Percentiles rank a stretch among this genome's conserved stretches.
phyloP scores from a whole-genome alignment of 2,888 invertebrate species.

The Archaeoteleia sp. region DNA sequence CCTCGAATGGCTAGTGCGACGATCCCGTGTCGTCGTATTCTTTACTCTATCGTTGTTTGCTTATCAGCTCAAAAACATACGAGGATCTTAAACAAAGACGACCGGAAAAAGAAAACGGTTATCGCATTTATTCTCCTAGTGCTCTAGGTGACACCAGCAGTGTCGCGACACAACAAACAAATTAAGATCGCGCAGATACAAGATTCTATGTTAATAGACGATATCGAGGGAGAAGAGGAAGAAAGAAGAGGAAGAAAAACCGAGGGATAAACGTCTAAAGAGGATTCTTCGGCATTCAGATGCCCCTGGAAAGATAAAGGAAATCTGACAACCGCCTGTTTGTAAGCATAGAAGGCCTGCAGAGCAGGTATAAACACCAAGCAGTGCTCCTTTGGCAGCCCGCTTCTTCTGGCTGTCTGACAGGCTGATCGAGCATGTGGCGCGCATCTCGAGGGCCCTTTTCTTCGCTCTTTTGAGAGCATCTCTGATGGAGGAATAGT shows the following conservation, averaged over 20 bases:
- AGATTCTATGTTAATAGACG: slow-evolving; percentile 29
- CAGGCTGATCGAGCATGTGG: slow-evolving; percentile 37
- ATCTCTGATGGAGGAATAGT: slow-evolving; percentile 39
- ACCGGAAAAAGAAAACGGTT: too few species aligned
- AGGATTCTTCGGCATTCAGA: slow-evolving; percentile 62
- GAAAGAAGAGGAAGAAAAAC: slow-evolving; percentile 8
- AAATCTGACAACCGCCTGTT: slow-evolving; percentile 73
- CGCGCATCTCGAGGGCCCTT: slow-evolving; percentile 34
- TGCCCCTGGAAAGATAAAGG: slow-evolving; percentile 71
- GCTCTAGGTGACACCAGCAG: slow-evolving; percentile 5
- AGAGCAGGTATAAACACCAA: slow-evolving; percentile 70
- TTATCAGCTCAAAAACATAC: slow-evolving; percentile 27
- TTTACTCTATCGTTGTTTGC: slow-evolving; percentile 43
- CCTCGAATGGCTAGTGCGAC: slow-evolving; percentile 40
- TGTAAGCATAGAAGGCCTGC: slow-evolving; percentile 66
- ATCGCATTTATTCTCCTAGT: too few species aligned
- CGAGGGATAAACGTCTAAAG: slow-evolving; percentile 50
- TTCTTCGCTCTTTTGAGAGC: slow-evolving; percentile 32
- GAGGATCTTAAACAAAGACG: neutral
- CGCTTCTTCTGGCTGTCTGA: slow-evolving; percentile 42
- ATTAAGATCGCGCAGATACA: slow-evolving; percentile 43
- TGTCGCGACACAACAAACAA: slow-evolving; percentile 47
- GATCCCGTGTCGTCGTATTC: slow-evolving; percentile 44
- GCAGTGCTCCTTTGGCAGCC: slow-evolving; percentile 58
- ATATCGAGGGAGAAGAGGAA: slow-evolving; percentile 33